These are phyloP conservation scores for Hassar affinis DNA, from an alignment of 2,113 vertebrate genomes.

Conservation along the genomic window DNA sequence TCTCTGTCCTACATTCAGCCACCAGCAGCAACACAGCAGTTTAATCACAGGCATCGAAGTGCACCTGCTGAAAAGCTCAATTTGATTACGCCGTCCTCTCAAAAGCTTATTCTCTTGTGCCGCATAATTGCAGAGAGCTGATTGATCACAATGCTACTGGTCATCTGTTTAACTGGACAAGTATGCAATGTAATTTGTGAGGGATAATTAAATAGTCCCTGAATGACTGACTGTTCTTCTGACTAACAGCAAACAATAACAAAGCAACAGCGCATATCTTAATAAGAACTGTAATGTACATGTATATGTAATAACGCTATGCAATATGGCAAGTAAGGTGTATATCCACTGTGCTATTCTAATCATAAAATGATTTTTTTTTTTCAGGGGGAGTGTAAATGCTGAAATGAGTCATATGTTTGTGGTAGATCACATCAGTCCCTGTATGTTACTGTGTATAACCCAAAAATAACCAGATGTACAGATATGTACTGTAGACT, in stretches of 20 bases:
- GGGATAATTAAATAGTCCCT: constrained; percentile 8
- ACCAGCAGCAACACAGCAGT: not conserved
- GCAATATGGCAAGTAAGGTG: not conserved
- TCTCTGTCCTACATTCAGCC: constrained; percentile 31
- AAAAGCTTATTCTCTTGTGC: constrained; percentile 11
- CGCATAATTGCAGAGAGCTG: constrained; percentile 1
- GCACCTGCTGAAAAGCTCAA: not conserved
- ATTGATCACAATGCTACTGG: constrained; percentile 21
- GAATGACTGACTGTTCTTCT: not conserved
- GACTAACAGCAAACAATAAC: not conserved
- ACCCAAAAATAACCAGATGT: not conserved
- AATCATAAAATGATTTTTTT: not conserved
- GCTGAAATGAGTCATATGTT: not conserved
- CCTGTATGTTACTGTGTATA: not conserved
- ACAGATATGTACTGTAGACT: not conserved
- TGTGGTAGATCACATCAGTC: not conserved
- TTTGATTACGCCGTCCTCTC: not conserved
- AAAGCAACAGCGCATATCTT: not conserved
- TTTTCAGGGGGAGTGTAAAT: not conserved
- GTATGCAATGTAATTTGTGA: constrained; percentile 7
- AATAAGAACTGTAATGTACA: not conserved
- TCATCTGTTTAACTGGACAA: constrained; percentile 7
- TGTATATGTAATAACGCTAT: not conserved
- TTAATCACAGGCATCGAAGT: constrained; percentile 2
- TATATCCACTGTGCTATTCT: not conserved